These are phyloP conservation scores for Cynopterus sphinx DNA, from an alignment of 2,797 vertebrate genomes.

Conservation along the genomic window DNA sequence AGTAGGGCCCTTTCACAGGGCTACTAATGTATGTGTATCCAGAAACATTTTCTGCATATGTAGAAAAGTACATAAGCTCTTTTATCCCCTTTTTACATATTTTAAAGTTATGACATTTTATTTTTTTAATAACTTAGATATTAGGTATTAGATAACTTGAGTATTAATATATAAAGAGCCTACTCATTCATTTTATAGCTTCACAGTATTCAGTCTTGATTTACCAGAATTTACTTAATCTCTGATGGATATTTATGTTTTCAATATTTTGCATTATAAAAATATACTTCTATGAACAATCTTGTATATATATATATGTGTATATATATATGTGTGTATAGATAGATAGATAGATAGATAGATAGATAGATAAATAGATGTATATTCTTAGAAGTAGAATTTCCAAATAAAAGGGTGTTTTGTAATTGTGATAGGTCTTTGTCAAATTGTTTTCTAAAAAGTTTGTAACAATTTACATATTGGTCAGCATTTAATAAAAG, in stretches of 20 bases:
- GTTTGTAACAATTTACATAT: neutral
- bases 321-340: neutral
- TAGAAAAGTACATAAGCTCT: neutral
- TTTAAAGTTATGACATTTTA: neutral
- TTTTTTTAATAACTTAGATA: neutral
- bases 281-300: neutral
- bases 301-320: neutral
- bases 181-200: neutral
- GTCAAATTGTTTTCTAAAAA: constrained; percentile 18
- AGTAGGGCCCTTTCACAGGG: neutral
- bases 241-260: constrained; percentile 21
- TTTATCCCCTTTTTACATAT: neutral
- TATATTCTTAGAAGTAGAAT: neutral
- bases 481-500: neutral
- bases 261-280: constrained; percentile 3
- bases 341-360: neutral
- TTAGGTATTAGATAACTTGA: neutral
- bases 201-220: neutral
- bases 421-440: neutral
- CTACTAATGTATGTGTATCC: neutral
- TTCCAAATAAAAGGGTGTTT: neutral
- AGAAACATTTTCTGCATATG: constrained; percentile 6
- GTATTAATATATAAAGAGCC: neutral
- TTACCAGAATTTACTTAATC: constrained; percentile 31
- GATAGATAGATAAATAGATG: neutral